These are phyloP conservation scores for Margarornis squamiger DNA, from an alignment of 2,797 vertebrate species.

Conservation along the genomic window DNA sequence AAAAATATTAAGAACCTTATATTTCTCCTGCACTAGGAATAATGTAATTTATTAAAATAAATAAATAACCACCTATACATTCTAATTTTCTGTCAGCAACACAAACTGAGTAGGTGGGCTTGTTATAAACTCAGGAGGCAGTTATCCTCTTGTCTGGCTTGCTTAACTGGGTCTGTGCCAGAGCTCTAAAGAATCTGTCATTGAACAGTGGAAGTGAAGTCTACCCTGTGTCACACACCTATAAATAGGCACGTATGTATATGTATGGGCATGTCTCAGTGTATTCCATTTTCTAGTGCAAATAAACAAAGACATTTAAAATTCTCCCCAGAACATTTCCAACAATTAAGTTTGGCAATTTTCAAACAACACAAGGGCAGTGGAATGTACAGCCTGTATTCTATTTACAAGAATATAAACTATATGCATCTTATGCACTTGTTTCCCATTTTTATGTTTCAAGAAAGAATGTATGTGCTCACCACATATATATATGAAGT, in stretches of 20 bases:
- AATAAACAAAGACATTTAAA: conserved; percentile 14
- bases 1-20: not conserved
- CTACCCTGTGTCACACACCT: not conserved
- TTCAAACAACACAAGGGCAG: not conserved
- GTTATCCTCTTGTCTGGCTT: not conserved
- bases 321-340: not conserved
- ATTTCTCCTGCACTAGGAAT: not conserved
- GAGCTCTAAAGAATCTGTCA: not conserved
- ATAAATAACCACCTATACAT: not conserved
- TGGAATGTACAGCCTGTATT: not conserved
- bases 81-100: not conserved
- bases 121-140: not conserved
- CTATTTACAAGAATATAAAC: not conserved
- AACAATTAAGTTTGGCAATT: conserved; percentile 12
- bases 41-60: not conserved
- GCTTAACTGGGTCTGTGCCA: conserved; percentile 29
- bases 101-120: not conserved
- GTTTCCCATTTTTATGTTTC: not conserved
- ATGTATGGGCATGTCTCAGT: conserved; percentile 23
- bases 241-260: conserved; percentile 2
- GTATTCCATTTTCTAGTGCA: not conserved
- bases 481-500: not conserved
- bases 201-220: not conserved
- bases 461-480: not conserved
- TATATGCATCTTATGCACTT: not conserved